phyloP scores from a whole-genome alignment of 1,140 invertebrate genomes.

The Phymorhynchus buccinoides region DNA sequence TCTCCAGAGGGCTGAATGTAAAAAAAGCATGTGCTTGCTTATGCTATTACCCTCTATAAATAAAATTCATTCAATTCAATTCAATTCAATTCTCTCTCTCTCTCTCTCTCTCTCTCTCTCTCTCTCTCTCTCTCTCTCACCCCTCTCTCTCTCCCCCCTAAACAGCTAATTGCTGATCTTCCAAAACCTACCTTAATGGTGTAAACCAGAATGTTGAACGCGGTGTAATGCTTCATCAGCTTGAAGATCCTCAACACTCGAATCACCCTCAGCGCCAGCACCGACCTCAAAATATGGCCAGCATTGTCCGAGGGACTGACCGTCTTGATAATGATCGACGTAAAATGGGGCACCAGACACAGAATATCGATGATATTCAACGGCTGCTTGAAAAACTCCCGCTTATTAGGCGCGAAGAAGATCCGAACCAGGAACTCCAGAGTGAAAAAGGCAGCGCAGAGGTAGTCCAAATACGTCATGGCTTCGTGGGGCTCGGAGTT shows the following conservation, averaged over 20 bases:
- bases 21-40: too few relatives aligned
- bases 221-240: constrained; percentile 72
- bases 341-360: constrained; percentile 69
- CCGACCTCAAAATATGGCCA: constrained; percentile 59
- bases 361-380: constrained; percentile 71
- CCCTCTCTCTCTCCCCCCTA: too few relatives aligned
- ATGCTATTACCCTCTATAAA: too few relatives aligned
- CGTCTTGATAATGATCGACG: constrained; percentile 64
- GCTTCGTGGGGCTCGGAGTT: constrained; percentile 61
- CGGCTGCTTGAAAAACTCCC: constrained; percentile 59
- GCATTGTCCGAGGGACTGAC: constrained; percentile 55
- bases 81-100: too few relatives aligned
- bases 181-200: constrained; percentile 68
- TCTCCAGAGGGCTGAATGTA: too few relatives aligned
- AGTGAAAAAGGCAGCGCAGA: constrained; percentile 67
- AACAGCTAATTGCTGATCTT: too few relatives aligned
- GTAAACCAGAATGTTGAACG: constrained; percentile 72
- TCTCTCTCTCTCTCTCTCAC: too few relatives aligned
- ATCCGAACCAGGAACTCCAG: constrained; percentile 62
- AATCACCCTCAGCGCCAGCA: constrained; percentile 64
- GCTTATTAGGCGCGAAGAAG: constrained; percentile 65
- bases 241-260: constrained; percentile 71
- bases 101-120: too few relatives aligned
- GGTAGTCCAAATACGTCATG: constrained; percentile 67
- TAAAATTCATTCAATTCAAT: too few relatives aligned